These are phyloP conservation scores for Tortrix viridana DNA, from an alignment of 2,888 invertebrate species.

Conservation along the genomic window DNA sequence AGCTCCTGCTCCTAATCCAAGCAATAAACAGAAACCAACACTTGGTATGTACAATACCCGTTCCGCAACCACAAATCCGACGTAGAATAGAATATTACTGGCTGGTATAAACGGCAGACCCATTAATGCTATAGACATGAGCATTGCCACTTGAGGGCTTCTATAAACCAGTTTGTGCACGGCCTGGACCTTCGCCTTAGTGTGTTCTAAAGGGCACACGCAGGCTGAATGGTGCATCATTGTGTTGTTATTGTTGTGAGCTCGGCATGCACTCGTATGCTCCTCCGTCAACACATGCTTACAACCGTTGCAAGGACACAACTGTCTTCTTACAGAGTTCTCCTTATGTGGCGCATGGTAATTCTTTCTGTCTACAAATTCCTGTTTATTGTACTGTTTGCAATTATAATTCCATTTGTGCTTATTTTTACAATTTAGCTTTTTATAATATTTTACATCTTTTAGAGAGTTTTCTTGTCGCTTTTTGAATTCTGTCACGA, in stretches of 20 bases:
- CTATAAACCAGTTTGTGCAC: conserved; percentile 64
- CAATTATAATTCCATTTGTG: conserved; percentile 75
- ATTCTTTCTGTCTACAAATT: conserved; percentile 72
- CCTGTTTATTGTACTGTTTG: conserved; percentile 71
- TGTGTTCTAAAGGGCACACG: conserved; percentile 65
- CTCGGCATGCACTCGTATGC: conserved; percentile 88
- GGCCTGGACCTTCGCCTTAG: conserved; percentile 60
- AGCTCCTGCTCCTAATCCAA: conserved; percentile 88
- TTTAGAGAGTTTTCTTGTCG: conserved; percentile 61
- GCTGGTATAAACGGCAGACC: conserved; percentile 97
- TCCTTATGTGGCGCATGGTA: conserved; percentile 70
- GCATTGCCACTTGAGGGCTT: conserved; percentile 73
- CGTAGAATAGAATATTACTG: conserved; percentile 98
- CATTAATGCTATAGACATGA: conserved; percentile 90
- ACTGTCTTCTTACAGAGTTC: conserved; percentile 68
- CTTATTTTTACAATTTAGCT: conserved; percentile 71
- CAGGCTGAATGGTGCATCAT: conserved; percentile 81
- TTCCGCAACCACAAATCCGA: conserved; percentile 99
- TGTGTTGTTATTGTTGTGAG: conserved; percentile 89
- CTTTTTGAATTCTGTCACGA: conserved; percentile 68
- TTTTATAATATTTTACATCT: conserved; percentile 71
- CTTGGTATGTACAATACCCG: conserved; percentile 97
- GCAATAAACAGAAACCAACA: conserved; percentile 95
- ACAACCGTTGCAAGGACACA: conserved; percentile 87
- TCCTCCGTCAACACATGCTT: conserved; percentile 86